Percentiles rank a stretch among this genome's conserved stretches.
Conservation (phyloP, 2,888 invertebrate species). For the Pristionchus fissidentatus region DNA sequence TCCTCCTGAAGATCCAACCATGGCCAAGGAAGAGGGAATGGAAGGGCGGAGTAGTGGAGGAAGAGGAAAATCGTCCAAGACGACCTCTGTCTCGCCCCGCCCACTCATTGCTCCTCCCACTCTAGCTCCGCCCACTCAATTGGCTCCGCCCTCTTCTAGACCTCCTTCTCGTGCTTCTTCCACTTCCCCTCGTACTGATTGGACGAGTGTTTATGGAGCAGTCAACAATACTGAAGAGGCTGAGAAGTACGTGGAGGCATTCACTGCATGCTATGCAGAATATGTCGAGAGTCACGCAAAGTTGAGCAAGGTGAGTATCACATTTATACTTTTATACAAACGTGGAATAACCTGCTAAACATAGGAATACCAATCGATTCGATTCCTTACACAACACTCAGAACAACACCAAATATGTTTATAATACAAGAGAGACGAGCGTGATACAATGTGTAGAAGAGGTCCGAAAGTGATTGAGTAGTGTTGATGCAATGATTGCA, state of each 20-base stretch:
- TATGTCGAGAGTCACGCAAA: constrained; percentile 12
- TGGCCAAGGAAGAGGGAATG: constrained; percentile 17
- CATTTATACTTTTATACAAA: too few species aligned
- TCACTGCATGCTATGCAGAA: not conserved
- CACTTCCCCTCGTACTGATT: constrained; percentile 24
- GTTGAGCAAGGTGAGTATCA: not conserved
- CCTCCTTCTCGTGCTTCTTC: not conserved
- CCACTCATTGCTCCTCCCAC: not conserved
- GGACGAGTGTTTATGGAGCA: not conserved
- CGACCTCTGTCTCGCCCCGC: not conserved
- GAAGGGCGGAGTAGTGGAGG: too few species aligned
- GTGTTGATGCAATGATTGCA: not conserved
- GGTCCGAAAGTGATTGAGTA: not conserved
- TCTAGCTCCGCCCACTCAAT: not conserved
- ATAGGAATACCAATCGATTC: too few species aligned
- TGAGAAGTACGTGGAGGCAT: not conserved
- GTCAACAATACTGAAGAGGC: not conserved
- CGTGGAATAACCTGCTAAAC: too few species aligned
- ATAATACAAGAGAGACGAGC: not conserved
- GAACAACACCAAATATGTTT: too few species aligned
- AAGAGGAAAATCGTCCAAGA: not conserved
- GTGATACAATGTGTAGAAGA: not conserved
- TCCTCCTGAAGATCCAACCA: constrained; percentile 62
- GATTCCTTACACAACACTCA: not conserved
- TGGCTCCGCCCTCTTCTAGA: not conserved